phyloP scores from a whole-genome alignment of 2,888 invertebrate species.

The Plebejus argus region DNA sequence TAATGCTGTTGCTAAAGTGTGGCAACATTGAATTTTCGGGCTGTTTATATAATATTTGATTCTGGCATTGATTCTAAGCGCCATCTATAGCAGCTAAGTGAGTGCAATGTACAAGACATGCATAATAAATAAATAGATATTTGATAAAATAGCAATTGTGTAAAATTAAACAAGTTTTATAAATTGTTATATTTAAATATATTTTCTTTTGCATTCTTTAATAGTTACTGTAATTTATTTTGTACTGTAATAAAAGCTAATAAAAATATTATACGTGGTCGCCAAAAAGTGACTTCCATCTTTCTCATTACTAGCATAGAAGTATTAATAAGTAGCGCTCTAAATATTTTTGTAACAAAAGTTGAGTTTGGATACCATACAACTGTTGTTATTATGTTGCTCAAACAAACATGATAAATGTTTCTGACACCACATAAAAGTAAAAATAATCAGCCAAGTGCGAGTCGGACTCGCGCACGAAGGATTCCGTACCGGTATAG shows the following conservation, averaged over 20 bases:
- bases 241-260: background rate
- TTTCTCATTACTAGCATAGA: slow-evolving; percentile 8
- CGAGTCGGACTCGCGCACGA: no score
- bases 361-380: background rate
- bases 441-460: no score
- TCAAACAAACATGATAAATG: no score
- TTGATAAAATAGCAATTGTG: background rate
- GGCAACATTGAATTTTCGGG: background rate
- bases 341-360: slow-evolving; percentile 2
- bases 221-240: background rate
- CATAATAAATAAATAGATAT: background rate
- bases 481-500: no score
- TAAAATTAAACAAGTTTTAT: background rate
- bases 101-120: background rate
- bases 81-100: background rate
- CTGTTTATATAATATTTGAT: background rate
- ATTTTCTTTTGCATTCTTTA: background rate
- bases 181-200: background rate
- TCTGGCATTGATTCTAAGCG: background rate
- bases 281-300: slow-evolving; percentile 10
- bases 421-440: no score
- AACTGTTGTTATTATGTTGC: no score
- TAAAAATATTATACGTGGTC: background rate
- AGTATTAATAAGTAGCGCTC: background rate
- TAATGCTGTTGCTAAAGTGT: background rate